These are phyloP conservation scores for Lepidocyrtoides sp. DNA, from an alignment of 2,888 invertebrate species.

Conservation along the genomic window DNA sequence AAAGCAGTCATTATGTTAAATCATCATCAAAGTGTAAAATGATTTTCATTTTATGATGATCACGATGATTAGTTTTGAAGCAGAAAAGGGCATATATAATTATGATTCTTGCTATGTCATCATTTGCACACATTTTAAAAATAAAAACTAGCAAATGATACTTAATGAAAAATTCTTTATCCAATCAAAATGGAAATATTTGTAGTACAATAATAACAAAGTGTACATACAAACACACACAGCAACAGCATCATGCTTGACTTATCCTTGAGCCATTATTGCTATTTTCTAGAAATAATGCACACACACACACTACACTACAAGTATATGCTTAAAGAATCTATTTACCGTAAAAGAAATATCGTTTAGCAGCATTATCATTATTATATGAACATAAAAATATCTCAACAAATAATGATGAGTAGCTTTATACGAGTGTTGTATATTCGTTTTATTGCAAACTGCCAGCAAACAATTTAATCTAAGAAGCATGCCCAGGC, in stretches of 20 bases:
- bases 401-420: slow-evolving; percentile 42
- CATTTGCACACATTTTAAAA: slow-evolving; percentile 55
- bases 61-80: slow-evolving; percentile 58
- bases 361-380: slow-evolving; percentile 18
- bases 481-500: slow-evolving; percentile 65
- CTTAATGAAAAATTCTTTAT: too few species aligned
- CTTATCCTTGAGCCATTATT: slow-evolving; percentile 72
- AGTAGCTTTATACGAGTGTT: slow-evolving; percentile 36
- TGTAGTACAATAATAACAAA: too few species aligned
- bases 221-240: not conserved
- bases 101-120: slow-evolving; percentile 65
- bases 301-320: too few species aligned
- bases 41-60: slow-evolving; percentile 57
- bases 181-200: too few species aligned
- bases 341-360: slow-evolving; percentile 61
- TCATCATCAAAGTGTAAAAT: slow-evolving; percentile 38
- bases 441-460: not conserved
- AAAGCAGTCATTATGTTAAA: slow-evolving; percentile 6
- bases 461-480: not conserved
- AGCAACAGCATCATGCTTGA: slow-evolving; percentile 28
- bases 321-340: not conserved
- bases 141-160: slow-evolving; percentile 26
- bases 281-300: slow-evolving; percentile 26
- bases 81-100: slow-evolving; percentile 62
- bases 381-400: slow-evolving; percentile 47